Evolutionary conservation across 2,797 vertebrate genomes (phyloP), one percentile per base, ranked within the genome.

Genomic region (Orientallactaga sibirica): DNA sequence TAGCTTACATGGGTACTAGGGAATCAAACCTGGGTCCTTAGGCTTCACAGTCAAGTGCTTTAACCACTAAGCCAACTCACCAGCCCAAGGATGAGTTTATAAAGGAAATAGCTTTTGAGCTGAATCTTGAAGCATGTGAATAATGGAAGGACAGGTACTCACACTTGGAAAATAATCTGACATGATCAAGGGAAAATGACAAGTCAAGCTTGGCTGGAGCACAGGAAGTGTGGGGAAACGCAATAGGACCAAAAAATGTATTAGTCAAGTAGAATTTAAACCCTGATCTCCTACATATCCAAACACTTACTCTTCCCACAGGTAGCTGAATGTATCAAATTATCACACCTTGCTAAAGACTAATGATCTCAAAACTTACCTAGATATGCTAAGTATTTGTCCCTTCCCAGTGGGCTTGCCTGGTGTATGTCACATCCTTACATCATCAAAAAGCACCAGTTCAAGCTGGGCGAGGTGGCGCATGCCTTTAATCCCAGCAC

Each of bases 401-500:
- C 41, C 48, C 18, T 71, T 22, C 55, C 41, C 74, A 25, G 24
- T 27, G 70, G 41, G 33, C 61, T 75, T 73, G 33, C 58, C 29
- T 73, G 61, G 29, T 41, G 20, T 92, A 52, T 19, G 43, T 75
- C 67, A 90, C 22, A 48, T 64, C 82, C 48, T 79, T 81, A 67
- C 71, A 88, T 78, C 76, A 82, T 43, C 20, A 73, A 43, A 92
- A 92, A 93, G 58, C 48, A 83, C 67, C 80, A 86, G 10, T 79
- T 90, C 91, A 61, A n/a, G n/a, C n/a, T n/a, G n/a, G n/a, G n/a
- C n/a, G n/a, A n/a, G n/a, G n/a, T n/a, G n/a, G n/a, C n/a, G n/a
- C n/a, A n/a, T n/a, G n/a, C n/a, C n/a, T n/a, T n/a, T n/a, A n/a
- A n/a, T n/a, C n/a, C n/a, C n/a, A n/a, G n/a, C n/a, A n/a, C n/a